Conservation (phyloP, 2,113 vertebrate species). For the Haemorhous mexicanus region DNA sequence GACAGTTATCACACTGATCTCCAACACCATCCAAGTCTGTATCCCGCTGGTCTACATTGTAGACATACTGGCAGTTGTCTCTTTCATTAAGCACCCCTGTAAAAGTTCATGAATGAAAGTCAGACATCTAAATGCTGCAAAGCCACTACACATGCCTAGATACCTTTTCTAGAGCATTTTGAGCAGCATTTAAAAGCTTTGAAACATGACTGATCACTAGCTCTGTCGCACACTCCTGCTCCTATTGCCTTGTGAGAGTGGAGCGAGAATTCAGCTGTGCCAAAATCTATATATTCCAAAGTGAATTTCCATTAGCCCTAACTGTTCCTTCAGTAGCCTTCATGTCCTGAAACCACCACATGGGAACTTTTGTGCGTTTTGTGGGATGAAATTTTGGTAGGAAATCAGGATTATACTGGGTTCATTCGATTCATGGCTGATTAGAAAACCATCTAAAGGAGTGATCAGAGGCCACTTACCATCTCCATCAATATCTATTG, state of each 20-base stretch:
- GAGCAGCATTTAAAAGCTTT: not conserved
- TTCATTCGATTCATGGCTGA: not conserved
- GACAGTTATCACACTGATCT: slow-evolving; percentile 98
- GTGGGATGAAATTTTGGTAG: not conserved
- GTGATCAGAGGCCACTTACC: slow-evolving; percentile 72
- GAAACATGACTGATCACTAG: not conserved
- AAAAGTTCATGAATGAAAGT: not conserved
- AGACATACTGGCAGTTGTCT: slow-evolving; percentile 96
- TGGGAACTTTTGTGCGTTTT: not conserved
- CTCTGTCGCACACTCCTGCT: not conserved
- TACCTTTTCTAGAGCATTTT: not conserved
- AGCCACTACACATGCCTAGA: not conserved
- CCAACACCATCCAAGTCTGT: slow-evolving; percentile 93
- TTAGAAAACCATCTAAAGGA: not conserved
- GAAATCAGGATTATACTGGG: not conserved
- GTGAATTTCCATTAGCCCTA: not conserved
- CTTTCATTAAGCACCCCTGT: slow-evolving; percentile 92
- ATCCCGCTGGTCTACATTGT: slow-evolving; percentile 96
- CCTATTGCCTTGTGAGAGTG: not conserved
- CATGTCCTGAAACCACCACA: not conserved
- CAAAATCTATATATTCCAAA: not conserved
- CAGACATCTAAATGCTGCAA: not conserved
- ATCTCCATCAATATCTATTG: slow-evolving; percentile 95
- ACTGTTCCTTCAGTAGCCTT: not conserved
- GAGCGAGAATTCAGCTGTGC: not conserved